These are phyloP conservation scores for Heliconius nattereri DNA, from an alignment of 1,140 invertebrate species.

Conservation along the genomic window DNA sequence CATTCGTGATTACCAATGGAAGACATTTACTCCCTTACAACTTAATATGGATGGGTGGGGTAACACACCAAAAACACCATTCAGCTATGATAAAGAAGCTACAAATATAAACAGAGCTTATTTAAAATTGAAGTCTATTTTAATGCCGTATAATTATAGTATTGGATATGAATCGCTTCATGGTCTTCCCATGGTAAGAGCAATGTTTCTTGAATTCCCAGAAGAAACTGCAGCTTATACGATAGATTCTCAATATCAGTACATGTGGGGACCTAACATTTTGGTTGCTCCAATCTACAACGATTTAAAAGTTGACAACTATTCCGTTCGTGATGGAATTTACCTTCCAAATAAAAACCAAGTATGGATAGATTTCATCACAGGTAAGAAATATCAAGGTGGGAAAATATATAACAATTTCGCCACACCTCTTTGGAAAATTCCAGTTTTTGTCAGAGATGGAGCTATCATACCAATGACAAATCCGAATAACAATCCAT, in stretches of 20 bases:
- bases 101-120: conserved; percentile 68
- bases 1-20: conserved; percentile 73
- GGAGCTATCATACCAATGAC: conserved; percentile 70
- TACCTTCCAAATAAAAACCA: conserved; percentile 64
- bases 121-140: conserved; percentile 71
- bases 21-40: conserved; percentile 73
- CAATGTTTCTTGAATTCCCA: conserved; percentile 71
- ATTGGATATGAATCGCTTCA: conserved; percentile 60
- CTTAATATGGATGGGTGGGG: conserved; percentile 78
- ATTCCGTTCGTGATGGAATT: conserved; percentile 57
- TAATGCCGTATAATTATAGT: conserved; percentile 74
- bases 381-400: conserved; percentile 67
- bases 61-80: conserved; percentile 62
- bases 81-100: conserved; percentile 64
- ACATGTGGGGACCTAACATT: conserved; percentile 72
- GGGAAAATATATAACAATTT: conserved; percentile 68
- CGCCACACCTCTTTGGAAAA: conserved; percentile 66
- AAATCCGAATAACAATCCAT: conserved; percentile 66
- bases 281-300: conserved; percentile 71
- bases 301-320: conserved; percentile 29
- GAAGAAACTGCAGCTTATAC: conserved; percentile 57
- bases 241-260: conserved; percentile 68
- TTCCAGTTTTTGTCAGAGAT: conserved; percentile 72
- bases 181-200: conserved; percentile 72
- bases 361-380: conserved; percentile 72